Conservation (phyloP, 2,113 vertebrate genomes). For the Lagopus muta region DNA sequence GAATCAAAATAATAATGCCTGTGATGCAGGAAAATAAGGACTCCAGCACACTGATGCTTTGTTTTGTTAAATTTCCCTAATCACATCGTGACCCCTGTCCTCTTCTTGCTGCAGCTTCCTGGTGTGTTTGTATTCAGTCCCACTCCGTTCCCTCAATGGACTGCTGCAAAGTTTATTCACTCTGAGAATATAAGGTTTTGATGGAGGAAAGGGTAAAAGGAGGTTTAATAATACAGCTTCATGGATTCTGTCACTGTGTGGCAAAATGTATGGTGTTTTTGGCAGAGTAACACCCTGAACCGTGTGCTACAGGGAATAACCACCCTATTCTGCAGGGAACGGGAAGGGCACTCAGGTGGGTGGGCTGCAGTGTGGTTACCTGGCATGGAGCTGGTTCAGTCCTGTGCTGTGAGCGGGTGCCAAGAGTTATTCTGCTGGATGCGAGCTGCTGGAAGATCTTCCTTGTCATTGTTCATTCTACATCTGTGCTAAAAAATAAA, state of each 20-base stretch:
- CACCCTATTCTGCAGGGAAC: accelerated
- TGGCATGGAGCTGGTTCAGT: accelerated
- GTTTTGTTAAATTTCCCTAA: background rate
- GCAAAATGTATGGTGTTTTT: accelerated
- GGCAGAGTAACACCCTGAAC: background rate
- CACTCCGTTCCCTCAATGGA: accelerated
- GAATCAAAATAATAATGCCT: background rate
- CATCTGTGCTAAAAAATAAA: background rate
- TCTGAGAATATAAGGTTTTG: background rate
- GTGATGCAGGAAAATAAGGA: accelerated
- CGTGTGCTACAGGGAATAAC: accelerated
- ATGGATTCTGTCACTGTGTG: background rate
- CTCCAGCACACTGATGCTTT: accelerated
- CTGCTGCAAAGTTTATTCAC: accelerated
- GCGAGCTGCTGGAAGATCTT: no score
- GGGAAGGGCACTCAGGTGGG: accelerated
- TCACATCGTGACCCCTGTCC: accelerated
- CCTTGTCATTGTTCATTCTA: background rate
- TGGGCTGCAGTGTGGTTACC: accelerated
- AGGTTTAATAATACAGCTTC: background rate
- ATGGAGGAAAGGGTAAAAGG: background rate
- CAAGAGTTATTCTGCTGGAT: no score
- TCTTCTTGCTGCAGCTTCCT: accelerated
- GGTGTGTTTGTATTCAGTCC: accelerated
- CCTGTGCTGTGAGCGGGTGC: background rate